A percentile compares a stretch with the other conserved stretches of the same genome.
phyloP scores from a whole-genome alignment of 2,113 vertebrate genomes.

The Anhinga rufa region DNA sequence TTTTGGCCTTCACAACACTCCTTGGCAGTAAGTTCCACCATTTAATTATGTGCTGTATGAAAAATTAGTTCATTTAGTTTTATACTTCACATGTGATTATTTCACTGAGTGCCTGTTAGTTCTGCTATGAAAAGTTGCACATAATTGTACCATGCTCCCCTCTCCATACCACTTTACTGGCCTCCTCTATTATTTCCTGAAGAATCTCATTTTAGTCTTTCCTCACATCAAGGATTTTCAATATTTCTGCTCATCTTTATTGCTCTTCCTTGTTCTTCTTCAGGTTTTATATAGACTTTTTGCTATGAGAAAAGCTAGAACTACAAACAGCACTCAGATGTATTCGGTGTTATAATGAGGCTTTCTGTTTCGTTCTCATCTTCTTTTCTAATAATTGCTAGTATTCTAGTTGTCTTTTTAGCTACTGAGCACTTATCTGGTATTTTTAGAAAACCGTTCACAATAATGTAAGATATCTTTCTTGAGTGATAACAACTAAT shows the following conservation, averaged over 20 bases:
- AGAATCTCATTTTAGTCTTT: not conserved
- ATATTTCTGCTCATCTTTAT: not conserved
- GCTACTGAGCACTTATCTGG: not conserved
- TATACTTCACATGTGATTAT: constrained; percentile 37
- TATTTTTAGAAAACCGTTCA: not conserved
- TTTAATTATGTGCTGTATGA: constrained; percentile 38
- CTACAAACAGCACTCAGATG: not conserved
- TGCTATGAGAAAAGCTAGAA: not conserved
- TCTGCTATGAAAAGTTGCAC: not conserved
- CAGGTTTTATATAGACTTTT: not conserved
- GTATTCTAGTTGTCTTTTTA: not conserved
- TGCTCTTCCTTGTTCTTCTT: not conserved
- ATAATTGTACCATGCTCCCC: not conserved
- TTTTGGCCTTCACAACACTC: constrained; percentile 31
- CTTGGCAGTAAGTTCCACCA: constrained; percentile 21
- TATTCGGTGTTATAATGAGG: not conserved
- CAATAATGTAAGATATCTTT: not conserved
- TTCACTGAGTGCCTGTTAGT: not conserved
- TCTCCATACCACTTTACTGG: not conserved
- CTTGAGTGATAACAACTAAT: not conserved
- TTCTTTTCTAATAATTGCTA: not conserved
- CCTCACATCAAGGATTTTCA: not conserved
- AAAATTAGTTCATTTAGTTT: constrained; percentile 50
- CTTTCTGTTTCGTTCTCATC: not conserved
- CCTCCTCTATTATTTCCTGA: not conserved